These are phyloP conservation scores for Mallateleia sp. DNA, from an alignment of 2,888 invertebrate genomes.

Conservation along the genomic window DNA sequence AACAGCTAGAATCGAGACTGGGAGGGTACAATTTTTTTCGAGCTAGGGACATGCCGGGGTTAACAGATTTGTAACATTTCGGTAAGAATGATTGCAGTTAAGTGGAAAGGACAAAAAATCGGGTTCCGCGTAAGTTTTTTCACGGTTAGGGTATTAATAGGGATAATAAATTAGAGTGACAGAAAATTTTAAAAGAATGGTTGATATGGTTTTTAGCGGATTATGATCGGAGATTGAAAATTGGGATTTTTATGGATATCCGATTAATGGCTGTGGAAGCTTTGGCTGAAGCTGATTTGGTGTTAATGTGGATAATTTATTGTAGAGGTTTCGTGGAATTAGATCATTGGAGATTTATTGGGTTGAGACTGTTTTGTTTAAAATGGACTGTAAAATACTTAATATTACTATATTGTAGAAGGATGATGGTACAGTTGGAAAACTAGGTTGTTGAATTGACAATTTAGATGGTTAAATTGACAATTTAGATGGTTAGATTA, in stretches of 20 bases:
- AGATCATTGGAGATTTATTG: slow-evolving; percentile 8
- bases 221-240: too few relatives aligned
- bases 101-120: slow-evolving; percentile 35
- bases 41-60: slow-evolving; percentile 4
- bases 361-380: background rate
- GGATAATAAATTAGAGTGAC: slow-evolving; percentile 1
- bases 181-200: background rate
- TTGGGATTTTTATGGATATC: too few relatives aligned
- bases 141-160: slow-evolving; percentile 6
- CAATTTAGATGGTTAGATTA: too few relatives aligned
- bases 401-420: too few relatives aligned
- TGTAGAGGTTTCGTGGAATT: background rate
- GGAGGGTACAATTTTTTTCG: slow-evolving; percentile 4
- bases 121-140: slow-evolving; percentile 28
- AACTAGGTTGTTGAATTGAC: too few relatives aligned
- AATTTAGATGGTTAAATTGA: too few relatives aligned
- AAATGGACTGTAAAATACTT: too few relatives aligned
- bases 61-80: slow-evolving; percentile 46
- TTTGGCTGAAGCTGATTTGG: background rate
- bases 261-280: too few relatives aligned
- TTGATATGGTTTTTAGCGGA: slow-evolving; percentile 4
- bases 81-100: slow-evolving; percentile 23
- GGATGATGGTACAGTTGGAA: too few relatives aligned
- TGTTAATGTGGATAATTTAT: background rate
- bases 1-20: slow-evolving; percentile 22